These are phyloP conservation scores for Rhopalosiphum nymphaeae DNA, from an alignment of 2,888 invertebrate genomes.

Conservation along the genomic window DNA sequence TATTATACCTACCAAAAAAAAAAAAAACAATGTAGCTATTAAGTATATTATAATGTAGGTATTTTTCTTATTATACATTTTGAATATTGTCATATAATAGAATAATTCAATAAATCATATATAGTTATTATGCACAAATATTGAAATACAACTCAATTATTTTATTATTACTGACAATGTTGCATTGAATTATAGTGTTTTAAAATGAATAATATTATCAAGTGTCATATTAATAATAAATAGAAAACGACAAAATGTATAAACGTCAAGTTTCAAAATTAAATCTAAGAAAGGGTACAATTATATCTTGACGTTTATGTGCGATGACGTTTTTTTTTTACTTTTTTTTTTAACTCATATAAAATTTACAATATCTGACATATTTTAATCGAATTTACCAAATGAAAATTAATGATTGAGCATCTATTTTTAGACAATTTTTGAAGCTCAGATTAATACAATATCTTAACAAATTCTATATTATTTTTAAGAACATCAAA, in stretches of 20 bases:
- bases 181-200: neutral
- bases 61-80: neutral
- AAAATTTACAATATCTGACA: conserved; percentile 39
- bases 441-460: neutral
- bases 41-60: neutral
- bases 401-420: conserved; percentile 36
- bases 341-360: neutral
- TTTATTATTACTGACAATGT: neutral
- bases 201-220: neutral
- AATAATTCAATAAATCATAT: neutral
- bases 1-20: neutral
- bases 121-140: neutral
- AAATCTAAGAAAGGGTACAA: neutral
- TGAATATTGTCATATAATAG: neutral
- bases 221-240: conserved; percentile 44
- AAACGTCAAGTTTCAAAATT: conserved; percentile 39
- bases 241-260: conserved; percentile 10
- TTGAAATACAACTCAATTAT: neutral
- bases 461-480: neutral
- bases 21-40: neutral
- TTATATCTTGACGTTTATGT: conserved; percentile 42
- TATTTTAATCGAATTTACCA: conserved; percentile 37
- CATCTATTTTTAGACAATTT: neutral
- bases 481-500: neutral
- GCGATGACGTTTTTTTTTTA: conserved; percentile 33